Evolutionary conservation across 2,797 vertebrate species (phyloP).

Genomic region (Chromis chromis): DNA sequence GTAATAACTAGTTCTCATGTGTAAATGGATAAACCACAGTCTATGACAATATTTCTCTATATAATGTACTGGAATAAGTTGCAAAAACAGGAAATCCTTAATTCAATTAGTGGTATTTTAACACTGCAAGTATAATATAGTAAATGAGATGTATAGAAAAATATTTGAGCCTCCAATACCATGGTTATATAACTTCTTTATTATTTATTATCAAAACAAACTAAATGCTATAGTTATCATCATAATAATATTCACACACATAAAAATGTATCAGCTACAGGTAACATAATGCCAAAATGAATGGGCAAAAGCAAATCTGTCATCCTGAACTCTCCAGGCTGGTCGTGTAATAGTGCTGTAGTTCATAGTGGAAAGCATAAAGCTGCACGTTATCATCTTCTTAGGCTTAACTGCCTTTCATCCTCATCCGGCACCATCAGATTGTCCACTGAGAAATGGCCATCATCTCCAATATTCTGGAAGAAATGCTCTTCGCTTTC

Average conservation of each 20-base stretch:
- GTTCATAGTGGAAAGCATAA: conserved; percentile 37
- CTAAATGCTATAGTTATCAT: conserved; percentile 24
- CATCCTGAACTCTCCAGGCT: conserved; percentile 43
- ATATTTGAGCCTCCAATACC: neutral
- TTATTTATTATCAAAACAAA: conserved; percentile 54
- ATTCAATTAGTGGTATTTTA: neutral
- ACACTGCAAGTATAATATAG: neutral
- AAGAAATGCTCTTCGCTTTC: conserved; percentile 81
- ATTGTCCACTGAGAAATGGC: conserved; percentile 63
- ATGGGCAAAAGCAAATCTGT: conserved; percentile 24
- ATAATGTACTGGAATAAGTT: conserved; percentile 1
- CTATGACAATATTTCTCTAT: too few species aligned
- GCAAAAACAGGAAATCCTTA: neutral
- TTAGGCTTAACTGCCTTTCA: conserved; percentile 70
- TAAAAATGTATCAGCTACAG: conserved; percentile 30
- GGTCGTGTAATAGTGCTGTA: conserved; percentile 32
- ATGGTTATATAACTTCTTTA: conserved; percentile 43
- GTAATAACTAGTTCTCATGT: too few species aligned
- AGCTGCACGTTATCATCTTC: conserved; percentile 64
- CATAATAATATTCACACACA: conserved; percentile 31
- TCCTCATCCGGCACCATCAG: conserved; percentile 72
- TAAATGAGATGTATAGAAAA: neutral
- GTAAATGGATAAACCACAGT: too few species aligned
- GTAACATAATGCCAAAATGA: conserved; percentile 28
- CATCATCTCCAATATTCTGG: conserved; percentile 81